Evolutionary conservation across 2,797 vertebrate genomes (phyloP).

Genomic region (Dromococcyx pavoninus): DNA sequence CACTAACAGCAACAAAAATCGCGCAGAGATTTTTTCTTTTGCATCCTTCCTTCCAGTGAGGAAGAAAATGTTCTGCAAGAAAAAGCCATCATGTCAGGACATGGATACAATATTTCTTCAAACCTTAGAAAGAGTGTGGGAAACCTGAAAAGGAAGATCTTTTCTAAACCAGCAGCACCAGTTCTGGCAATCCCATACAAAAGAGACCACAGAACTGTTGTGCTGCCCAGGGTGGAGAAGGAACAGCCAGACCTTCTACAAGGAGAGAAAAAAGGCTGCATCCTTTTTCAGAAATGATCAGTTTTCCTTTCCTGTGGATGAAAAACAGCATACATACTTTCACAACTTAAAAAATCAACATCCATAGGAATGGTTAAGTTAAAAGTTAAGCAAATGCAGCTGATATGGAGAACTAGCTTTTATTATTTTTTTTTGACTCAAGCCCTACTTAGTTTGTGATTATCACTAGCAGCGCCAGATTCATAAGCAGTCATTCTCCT

Average conservation of each 20-base stretch:
- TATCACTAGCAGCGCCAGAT: background rate
- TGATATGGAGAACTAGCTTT: background rate
- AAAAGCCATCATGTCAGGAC: background rate
- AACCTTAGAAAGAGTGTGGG: rapidly evolving
- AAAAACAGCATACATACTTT: background rate
- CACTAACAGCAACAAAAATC: background rate
- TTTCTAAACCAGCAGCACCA: background rate
- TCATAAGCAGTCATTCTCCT: background rate
- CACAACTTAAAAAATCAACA: background rate
- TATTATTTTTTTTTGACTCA: background rate
- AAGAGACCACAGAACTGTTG: background rate
- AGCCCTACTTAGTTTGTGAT: background rate
- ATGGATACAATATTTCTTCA: background rate
- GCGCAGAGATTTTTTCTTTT: background rate
- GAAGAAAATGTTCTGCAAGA: background rate
- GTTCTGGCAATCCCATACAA: background rate
- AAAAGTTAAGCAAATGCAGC: background rate
- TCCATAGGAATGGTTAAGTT: background rate
- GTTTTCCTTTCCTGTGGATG: background rate
- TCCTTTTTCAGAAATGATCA: background rate
- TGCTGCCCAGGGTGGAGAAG: background rate
- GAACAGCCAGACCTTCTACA: background rate
- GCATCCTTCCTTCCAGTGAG: background rate
- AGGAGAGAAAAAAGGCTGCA: background rate
- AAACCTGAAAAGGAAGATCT: background rate